These are phyloP conservation scores for Cheilosia urbana DNA, from an alignment of 2,888 invertebrate genomes.

Conservation along the genomic window DNA sequence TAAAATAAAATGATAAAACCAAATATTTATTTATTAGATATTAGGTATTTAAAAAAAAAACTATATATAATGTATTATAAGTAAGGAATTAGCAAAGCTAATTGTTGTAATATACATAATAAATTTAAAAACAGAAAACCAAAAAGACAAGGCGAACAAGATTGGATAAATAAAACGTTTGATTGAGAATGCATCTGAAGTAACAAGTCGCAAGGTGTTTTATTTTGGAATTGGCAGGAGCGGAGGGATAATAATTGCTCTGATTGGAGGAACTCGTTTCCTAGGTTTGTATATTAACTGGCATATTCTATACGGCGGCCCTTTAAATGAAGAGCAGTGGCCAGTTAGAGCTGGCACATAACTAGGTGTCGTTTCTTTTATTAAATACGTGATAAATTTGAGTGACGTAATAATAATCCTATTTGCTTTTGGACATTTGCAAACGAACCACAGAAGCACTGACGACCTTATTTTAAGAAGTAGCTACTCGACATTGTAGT, in stretches of 20 bases:
- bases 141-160: constrained; percentile 9
- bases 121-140: constrained; percentile 40
- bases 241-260: background rate
- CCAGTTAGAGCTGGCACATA: background rate
- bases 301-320: background rate
- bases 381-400: too few relatives aligned
- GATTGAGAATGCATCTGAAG: constrained; percentile 65
- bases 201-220: background rate
- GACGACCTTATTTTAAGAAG: too few relatives aligned
- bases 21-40: constrained; percentile 37
- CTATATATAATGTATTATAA: constrained; percentile 60
- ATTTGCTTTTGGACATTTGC: too few relatives aligned
- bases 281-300: background rate
- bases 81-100: constrained; percentile 82
- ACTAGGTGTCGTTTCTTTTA: too few relatives aligned
- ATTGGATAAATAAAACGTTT: constrained; percentile 61
- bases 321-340: background rate
- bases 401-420: too few relatives aligned
- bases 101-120: constrained; percentile 79
- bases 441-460: too few relatives aligned
- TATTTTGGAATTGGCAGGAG: background rate
- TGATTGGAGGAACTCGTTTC: background rate
- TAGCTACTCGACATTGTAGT: too few relatives aligned
- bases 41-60: constrained; percentile 31
- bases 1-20: constrained; percentile 21